Conservation (phyloP, 2,113 vertebrate genomes). For the Megaceryle maxima region DNA sequence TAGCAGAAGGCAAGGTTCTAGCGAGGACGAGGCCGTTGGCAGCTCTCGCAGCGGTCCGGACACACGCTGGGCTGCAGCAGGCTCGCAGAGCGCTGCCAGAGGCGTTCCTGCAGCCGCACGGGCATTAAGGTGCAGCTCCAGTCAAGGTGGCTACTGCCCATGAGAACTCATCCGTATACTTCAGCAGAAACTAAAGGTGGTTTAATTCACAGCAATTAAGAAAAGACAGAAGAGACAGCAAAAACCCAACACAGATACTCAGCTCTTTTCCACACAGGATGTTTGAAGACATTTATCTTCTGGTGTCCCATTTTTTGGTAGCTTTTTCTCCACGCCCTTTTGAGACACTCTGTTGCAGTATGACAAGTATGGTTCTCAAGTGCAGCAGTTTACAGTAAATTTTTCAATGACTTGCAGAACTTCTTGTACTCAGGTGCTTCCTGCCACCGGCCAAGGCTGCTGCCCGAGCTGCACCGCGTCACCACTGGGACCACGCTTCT, state of each 20-base stretch:
- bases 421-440: background rate
- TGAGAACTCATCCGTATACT: background rate
- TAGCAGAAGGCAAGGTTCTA: background rate
- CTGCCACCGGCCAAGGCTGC: background rate
- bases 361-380: fast-evolving
- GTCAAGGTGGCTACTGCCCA: fast-evolving
- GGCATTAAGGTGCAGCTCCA: background rate
- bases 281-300: background rate
- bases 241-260: background rate
- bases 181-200: background rate
- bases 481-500: fast-evolving
- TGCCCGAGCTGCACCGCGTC: background rate
- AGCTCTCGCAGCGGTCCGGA: background rate
- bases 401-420: background rate
- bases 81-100: background rate
- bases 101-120: fast-evolving
- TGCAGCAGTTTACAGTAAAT: background rate
- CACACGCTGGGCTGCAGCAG: fast-evolving
- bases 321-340: background rate
- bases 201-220: background rate
- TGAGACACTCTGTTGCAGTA: background rate
- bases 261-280: background rate
- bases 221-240: background rate
- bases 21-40: background rate
- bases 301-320: background rate